Conservation (phyloP, 1,140 invertebrate genomes). For the Sycophila sp. region DNA sequence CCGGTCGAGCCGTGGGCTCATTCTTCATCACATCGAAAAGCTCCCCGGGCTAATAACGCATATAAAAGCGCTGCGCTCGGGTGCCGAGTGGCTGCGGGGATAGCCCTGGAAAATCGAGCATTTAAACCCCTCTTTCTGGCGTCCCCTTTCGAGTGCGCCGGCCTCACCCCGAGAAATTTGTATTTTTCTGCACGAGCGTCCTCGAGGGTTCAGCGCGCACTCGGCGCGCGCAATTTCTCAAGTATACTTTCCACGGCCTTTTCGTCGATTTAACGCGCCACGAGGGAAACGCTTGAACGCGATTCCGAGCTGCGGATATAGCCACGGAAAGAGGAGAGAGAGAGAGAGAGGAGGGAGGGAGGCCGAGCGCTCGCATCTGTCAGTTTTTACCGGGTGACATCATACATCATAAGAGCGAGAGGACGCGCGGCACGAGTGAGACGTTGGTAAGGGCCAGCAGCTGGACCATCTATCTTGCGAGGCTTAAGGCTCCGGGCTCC, state of each 20-base stretch:
- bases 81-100: conserved; percentile 31
- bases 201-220: conserved; percentile 12
- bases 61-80: conserved; percentile 24
- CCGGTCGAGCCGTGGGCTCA: not conserved
- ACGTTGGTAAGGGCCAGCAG: conserved; percentile 38
- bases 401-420: conserved; percentile 55
- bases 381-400: conserved; percentile 52
- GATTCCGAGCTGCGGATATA: too few species aligned
- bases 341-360: conserved; percentile 5
- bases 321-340: not conserved
- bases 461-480: conserved; percentile 53
- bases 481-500: conserved; percentile 49
- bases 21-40: conserved; percentile 33
- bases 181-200: conserved; percentile 22
- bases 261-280: conserved; percentile 44
- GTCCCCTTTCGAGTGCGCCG: not conserved
- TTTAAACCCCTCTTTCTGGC: not conserved
- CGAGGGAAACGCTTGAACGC: too few species aligned
- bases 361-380: conserved; percentile 46
- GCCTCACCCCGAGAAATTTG: conserved; percentile 35
- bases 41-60: conserved; percentile 15
- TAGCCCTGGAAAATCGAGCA: conserved; percentile 14
- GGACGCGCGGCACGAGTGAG: conserved; percentile 16
- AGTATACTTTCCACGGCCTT: conserved; percentile 43
- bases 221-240: conserved; percentile 41